These are phyloP conservation scores for Drosophila bunnanda DNA, from an alignment of 2,888 invertebrate species.

Conservation along the genomic window DNA sequence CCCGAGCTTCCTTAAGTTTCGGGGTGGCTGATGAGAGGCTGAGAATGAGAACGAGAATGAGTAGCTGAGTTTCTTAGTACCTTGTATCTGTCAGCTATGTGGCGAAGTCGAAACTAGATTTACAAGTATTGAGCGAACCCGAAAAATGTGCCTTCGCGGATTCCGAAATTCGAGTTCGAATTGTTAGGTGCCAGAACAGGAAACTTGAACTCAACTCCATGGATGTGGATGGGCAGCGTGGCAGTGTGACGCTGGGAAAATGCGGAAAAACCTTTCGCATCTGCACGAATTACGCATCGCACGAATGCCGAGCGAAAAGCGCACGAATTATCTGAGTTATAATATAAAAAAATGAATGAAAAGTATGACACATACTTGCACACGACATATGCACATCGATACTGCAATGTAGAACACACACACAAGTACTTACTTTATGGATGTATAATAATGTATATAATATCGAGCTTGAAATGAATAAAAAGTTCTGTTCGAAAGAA, in stretches of 20 bases:
- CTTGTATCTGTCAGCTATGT: conserved; percentile 16
- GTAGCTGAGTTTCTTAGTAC: conserved; percentile 16
- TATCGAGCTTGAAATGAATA: conserved; percentile 55
- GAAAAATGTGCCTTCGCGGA: conserved; percentile 13
- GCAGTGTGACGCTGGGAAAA: conserved; percentile 48
- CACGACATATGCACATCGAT: not conserved
- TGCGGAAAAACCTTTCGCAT: conserved; percentile 63
- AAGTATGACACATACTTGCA: not conserved
- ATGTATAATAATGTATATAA: conserved; percentile 40
- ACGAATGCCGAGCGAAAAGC: conserved; percentile 22
- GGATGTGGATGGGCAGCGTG: conserved; percentile 26
- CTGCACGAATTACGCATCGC: conserved; percentile 38
- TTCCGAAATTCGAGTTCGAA: conserved; percentile 15
- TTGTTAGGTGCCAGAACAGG: conserved; percentile 64
- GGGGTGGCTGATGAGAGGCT: conserved; percentile 30
- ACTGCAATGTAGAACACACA: conserved; percentile 17
- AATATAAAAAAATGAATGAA: not conserved
- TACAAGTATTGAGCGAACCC: conserved; percentile 71
- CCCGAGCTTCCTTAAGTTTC: conserved; percentile 32
- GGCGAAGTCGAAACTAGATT: conserved; percentile 67
- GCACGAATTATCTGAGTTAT: conserved; percentile 48
- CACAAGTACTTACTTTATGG: conserved; percentile 8
- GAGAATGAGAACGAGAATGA: conserved; percentile 10
- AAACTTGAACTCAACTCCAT: conserved; percentile 65
- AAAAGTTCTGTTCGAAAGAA: conserved; percentile 59